A percentile compares a stretch with the other conserved stretches of the same genome.
phyloP scores from a whole-genome alignment of 2,888 invertebrate species.

The Podabrus alpinus region DNA sequence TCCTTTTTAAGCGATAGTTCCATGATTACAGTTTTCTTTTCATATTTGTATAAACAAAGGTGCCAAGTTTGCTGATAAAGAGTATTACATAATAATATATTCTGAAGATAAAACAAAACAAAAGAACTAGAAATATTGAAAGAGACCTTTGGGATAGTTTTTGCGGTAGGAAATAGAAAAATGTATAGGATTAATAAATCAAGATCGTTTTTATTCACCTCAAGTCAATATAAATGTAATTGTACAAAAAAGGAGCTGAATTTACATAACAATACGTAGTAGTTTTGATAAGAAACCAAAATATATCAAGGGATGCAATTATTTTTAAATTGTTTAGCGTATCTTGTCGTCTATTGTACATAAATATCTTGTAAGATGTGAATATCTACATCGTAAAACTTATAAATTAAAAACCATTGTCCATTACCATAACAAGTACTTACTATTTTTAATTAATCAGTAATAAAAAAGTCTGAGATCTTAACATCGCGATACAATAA shows the following conservation, averaged over 20 bases:
- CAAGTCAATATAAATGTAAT: constrained; percentile 3
- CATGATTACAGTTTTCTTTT: too few relatives aligned
- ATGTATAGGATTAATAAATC: neutral
- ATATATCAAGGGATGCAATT: neutral
- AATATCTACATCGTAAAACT: constrained; percentile 48
- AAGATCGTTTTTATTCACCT: neutral
- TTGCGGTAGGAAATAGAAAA: too few relatives aligned
- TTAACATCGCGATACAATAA: constrained; percentile 36
- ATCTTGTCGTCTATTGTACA: constrained; percentile 46
- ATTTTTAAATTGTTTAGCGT: constrained; percentile 26
- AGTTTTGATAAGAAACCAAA: neutral
- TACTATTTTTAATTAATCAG: constrained; percentile 40
- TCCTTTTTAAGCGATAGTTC: too few relatives aligned
- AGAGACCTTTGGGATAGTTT: too few relatives aligned
- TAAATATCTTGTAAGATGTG: constrained; percentile 50
- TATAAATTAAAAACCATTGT: constrained; percentile 51
- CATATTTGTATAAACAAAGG: too few relatives aligned
- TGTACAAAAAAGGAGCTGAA: neutral
- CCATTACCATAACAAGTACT: constrained; percentile 53
- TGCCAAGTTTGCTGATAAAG: too few relatives aligned
- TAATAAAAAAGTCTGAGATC: constrained; percentile 48
- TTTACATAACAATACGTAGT: neutral
- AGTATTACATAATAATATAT: too few relatives aligned
- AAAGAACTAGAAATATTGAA: too few relatives aligned
- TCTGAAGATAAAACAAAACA: too few relatives aligned